phyloP scores from a whole-genome alignment of 2,888 invertebrate species.

The Opisthograptis luteolata region DNA sequence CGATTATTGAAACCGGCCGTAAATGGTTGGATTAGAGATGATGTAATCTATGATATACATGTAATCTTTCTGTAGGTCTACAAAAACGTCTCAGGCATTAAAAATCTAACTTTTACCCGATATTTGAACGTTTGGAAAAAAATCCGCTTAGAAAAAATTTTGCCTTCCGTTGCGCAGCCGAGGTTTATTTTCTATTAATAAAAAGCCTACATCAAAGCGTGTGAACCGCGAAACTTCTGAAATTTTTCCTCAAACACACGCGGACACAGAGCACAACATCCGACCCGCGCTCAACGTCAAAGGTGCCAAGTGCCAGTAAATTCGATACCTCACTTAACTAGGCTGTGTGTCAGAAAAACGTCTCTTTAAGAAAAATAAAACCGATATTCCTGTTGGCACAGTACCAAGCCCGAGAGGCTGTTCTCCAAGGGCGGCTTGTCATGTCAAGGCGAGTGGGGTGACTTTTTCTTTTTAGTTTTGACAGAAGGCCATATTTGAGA shows the following conservation, averaged over 20 bases:
- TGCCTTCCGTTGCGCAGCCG: too few relatives aligned
- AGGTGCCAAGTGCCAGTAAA: slow-evolving; percentile 25
- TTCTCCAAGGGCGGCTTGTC: slow-evolving; percentile 29
- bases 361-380: slow-evolving; percentile 35
- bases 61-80: too few relatives aligned
- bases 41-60: too few relatives aligned
- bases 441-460: slow-evolving; percentile 29
- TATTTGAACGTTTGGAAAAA: too few relatives aligned
- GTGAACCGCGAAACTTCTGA: neutral
- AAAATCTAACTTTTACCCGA: too few relatives aligned
- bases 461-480: slow-evolving; percentile 20
- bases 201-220: too few relatives aligned
- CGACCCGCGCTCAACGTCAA: slow-evolving; percentile 1
- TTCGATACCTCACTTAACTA: slow-evolving; percentile 32
- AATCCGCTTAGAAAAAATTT: too few relatives aligned
- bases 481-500: slow-evolving; percentile 13
- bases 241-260: neutral
- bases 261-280: slow-evolving; percentile 7
- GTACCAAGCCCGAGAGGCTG: slow-evolving; percentile 34
- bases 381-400: slow-evolving; percentile 44
- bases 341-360: slow-evolving; percentile 32
- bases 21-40: too few relatives aligned
- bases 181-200: too few relatives aligned
- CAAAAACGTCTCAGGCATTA: too few relatives aligned
- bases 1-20: too few relatives aligned